Evolutionary conservation across 1,140 invertebrate species (phyloP), one percentile per base, ranked within the genome.

Genomic region (Drepana arcuata): DNA sequence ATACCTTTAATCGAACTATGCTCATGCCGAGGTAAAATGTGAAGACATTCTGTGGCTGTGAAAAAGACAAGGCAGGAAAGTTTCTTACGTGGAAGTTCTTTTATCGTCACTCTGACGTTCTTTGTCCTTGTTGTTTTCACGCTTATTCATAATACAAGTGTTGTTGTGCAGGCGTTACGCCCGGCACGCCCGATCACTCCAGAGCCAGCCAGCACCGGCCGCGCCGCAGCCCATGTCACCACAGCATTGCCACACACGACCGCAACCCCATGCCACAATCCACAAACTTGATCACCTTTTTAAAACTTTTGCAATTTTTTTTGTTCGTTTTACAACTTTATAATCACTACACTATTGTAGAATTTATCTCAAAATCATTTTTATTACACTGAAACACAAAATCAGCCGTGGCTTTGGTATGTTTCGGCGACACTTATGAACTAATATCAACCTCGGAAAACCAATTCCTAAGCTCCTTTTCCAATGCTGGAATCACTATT

Each of bases 141-240:
- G 77, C 50, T 82, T 84, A 70, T 84, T 84, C 82, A 84, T 84
- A 75, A 80, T 84, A 81, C 55, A 66, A 68, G 66, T 57, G 48
- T 57, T 60, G 47, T 46, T 57, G 71, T 75, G 77, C 68, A 74
- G 67, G 78, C 66, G 31, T 59, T 54, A 60, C 60, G 70, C 65
- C 77, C 59, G 51, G 56, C 71, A 78, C 70, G 48, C 56, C 48
- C 42, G 60, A 53, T 68, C 63, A 69, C 68, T 71, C 68, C 65
- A 57, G 60, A 64, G 65, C 68, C 73, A 58, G 60, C 46, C 57
- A 57, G 43, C 58, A 50, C 49, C 57, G 68, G 68, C 67, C 57
- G 44, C 62, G 57, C 51, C 56, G 50, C 62, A 44, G 65, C 62
- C 72, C 77, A 81, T 81, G 73, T 81, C 74, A 77, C 59, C 66